Conservation (phyloP, 2,888 invertebrate species). For the Euplexia lucipara region DNA sequence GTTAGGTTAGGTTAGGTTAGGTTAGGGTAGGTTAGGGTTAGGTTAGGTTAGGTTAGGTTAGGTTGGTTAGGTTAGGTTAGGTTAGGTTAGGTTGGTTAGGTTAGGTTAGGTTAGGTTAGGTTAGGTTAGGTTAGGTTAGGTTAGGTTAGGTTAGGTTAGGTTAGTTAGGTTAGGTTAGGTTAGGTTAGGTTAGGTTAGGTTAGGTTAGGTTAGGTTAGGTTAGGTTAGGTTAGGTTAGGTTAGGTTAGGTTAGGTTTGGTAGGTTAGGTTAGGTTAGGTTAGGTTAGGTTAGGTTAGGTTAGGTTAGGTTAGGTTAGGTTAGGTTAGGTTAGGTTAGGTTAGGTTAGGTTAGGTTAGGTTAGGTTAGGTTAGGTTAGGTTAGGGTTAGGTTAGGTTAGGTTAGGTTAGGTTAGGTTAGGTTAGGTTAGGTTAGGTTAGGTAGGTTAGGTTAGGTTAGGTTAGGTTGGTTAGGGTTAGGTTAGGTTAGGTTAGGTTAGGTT, state of each 20-base stretch:
- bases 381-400: constrained; percentile 58
- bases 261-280: constrained; percentile 40
- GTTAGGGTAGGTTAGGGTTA: too few species aligned
- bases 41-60: constrained; percentile 31
- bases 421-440: constrained; percentile 60
- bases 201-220: constrained; percentile 53
- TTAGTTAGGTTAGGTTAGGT: constrained; percentile 60
- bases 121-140: constrained; percentile 53
- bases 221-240: constrained; percentile 54
- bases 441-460: too few species aligned
- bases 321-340: constrained; percentile 57
- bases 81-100: constrained; percentile 39
- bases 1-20: constrained; percentile 35
- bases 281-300: constrained; percentile 38
- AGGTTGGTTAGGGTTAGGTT: constrained; percentile 45
- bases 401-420: constrained; percentile 61
- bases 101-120: constrained; percentile 41
- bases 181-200: constrained; percentile 60
- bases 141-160: constrained; percentile 58
- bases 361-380: constrained; percentile 39
- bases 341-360: constrained; percentile 31
- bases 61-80: constrained; percentile 39
- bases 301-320: constrained; percentile 49
- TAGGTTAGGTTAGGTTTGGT: constrained; percentile 50
- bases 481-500: constrained; percentile 54